Base-by-base conservation (phyloP, 2,888 invertebrate species). In the Nemotelus pantherinus region DNA sequence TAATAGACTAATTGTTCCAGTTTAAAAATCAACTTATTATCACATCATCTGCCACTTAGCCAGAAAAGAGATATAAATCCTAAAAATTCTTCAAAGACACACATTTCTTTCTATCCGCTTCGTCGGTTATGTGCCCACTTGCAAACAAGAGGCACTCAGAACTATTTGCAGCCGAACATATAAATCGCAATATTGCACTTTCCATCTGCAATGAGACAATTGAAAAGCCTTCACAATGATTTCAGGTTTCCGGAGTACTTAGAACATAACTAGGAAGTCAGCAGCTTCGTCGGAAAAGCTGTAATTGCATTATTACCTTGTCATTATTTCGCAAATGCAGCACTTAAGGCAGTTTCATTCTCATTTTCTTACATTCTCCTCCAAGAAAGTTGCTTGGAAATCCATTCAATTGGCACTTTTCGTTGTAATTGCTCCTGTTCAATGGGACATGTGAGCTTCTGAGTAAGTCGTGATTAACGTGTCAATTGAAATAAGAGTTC, bases 291-390 rank as follows among this genome's bases (percentile, higher is more conserved):
- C 58, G 60, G 55, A 57, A 55, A 65, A 44, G 43, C 67, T 48
- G 39, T 68, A 77, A 77, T 77, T 77, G 68, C 58, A 77, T 77
- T 77, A 77, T 58, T 77, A 45, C 77, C 58, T 25, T 47, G 68
- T 45, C 68, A 57, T 68, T 77, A 77, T 77, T 55, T 50, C 43
- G 60, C 44, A 41, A 60, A 77, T 67, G 58, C n/a, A 58, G 2
- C 65, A 76, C 76, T 76, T 76, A 50, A 63, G 4, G 43, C 25
- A 25, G n/a, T 50, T 65, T n/a, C 65, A 44, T 65, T 65, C 10
- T 6, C 6, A 7, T 60, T 39, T 39, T 10, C 10, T 7, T 7
- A 41, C 25, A 58, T 58, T n/a, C n/a, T 58, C 9, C 58, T 9
- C 9, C n/a, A n/a, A n/a, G n/a, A n/a, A n/a, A n/a, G n/a, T 58